Evolutionary conservation across 2,113 vertebrate genomes (phyloP), one percentile per base, ranked within the genome.

Genomic region (Aldabrachelys gigantea): DNA sequence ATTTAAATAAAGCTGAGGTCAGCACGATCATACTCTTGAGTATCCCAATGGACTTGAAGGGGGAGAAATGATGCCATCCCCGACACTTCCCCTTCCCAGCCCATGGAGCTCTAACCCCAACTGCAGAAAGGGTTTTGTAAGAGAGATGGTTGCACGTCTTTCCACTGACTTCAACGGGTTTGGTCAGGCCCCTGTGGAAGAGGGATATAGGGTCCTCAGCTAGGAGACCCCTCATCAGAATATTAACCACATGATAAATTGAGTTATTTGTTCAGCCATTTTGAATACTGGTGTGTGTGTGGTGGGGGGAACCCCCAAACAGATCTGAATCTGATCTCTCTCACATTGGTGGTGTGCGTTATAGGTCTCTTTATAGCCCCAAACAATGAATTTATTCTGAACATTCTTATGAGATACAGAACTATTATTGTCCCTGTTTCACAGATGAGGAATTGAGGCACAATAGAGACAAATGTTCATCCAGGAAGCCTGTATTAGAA

Each of bases 31-130:
- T 38, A 38, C 65, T 38, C 31, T 72, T 21, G 35, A 92, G 35
- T 38, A 10, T 3, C 92, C 78, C 50, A 88, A 38, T 4, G 47
- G 86, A 62, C 84, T 29, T 92, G 83, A 95, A 88, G 72, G 90
- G n/a, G 31, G 82, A 82, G 89, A 69, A 41, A 10, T 1, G 53
- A 41, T 62, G 88, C 29, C 65, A 81, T 6, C 50, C 29, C 84
- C 90, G 91, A 96, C 89, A 53, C 89, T 91, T 86, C 38, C n/a
- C 80, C 84, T 79, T 83, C 76, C 38, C 72, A 87, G 35, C 44
- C 24, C 65, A 47, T 3, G 12, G 35, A 89, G 94, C 89, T 44
- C 56, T 62, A 91, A 84, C 41, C 65, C 79, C 82, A 59, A 52
- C 62, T 84, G 22, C 69, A 2, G 29, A 85, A 87, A n/a, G 35